These are phyloP conservation scores for Hydrocynus forskahlii DNA, from an alignment of 2,797 vertebrate species.

Conservation along the genomic window DNA sequence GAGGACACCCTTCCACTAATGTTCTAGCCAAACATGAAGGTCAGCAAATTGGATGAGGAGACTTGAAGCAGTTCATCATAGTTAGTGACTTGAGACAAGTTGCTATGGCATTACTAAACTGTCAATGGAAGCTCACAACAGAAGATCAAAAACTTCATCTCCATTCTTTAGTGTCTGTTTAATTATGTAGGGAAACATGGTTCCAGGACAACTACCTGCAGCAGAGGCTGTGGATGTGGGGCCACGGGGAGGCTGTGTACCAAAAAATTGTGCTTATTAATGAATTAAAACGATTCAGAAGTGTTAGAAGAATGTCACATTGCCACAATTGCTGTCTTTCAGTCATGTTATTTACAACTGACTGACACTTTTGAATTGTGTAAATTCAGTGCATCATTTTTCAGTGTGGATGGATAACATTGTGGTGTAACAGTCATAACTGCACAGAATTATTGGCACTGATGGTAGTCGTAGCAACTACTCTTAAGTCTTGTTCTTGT, in stretches of 20 bases:
- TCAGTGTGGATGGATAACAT: background rate
- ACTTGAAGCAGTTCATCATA: conserved; percentile 58
- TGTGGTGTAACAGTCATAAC: background rate
- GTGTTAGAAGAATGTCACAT: background rate
- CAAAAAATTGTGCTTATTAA: background rate
- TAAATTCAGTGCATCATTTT: background rate
- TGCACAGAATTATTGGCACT: conserved; percentile 17
- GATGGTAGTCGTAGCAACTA: background rate
- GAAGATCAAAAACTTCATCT: conserved; percentile 17
- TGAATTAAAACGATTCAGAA: background rate
- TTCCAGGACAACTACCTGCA: conserved; percentile 5
- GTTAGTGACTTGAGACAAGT: conserved; percentile 43
- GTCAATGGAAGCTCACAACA: conserved; percentile 14
- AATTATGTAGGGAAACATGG: conserved; percentile 44
- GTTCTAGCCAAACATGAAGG: conserved; percentile 62
- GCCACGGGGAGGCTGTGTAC: background rate
- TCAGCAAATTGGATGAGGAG: conserved; percentile 73
- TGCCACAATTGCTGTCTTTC: background rate
- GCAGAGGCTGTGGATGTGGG: background rate
- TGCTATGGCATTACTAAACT: conserved; percentile 44
- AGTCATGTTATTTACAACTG: background rate
- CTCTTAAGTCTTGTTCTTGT: conserved; percentile 50
- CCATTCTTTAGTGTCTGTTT: conserved; percentile 35
- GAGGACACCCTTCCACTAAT: conserved; percentile 28
- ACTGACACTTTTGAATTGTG: background rate